Percentiles rank a stretch among this genome's conserved stretches.
Evolutionary conservation across 2,888 invertebrate species (phyloP).

Genomic region (Limnephilus marmoratus): DNA sequence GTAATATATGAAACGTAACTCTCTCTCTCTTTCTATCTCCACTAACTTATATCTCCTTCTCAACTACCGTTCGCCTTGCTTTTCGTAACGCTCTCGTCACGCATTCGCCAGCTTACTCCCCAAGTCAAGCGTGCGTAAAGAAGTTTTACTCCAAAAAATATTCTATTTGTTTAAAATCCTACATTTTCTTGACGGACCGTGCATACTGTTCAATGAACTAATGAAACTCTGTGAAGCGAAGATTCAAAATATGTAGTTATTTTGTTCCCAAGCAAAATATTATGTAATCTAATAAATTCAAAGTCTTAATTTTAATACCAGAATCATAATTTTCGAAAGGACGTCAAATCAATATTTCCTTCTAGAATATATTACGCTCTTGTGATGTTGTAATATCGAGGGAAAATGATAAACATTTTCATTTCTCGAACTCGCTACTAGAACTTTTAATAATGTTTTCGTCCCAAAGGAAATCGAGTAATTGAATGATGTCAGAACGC

Average conservation of each 20-base stretch:
- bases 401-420: background rate
- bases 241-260: background rate
- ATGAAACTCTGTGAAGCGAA: background rate
- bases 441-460: background rate
- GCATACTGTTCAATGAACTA: background rate
- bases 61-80: too few species aligned
- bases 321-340: background rate
- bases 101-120: too few species aligned
- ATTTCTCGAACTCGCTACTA: background rate
- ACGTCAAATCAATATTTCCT: background rate
- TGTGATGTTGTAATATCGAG: background rate
- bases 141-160: too few species aligned
- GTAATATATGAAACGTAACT: too few species aligned
- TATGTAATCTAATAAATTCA: background rate
- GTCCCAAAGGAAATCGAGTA: background rate
- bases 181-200: too few species aligned
- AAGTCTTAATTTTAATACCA: background rate
- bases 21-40: too few species aligned
- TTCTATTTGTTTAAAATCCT: too few species aligned
- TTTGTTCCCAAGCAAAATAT: background rate
- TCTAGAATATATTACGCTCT: background rate
- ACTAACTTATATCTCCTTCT: too few species aligned
- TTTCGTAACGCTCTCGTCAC: too few species aligned
- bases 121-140: too few species aligned
- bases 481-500: background rate